Evolutionary conservation across 2,797 vertebrate genomes (phyloP).

Genomic region (Acanthis flammea): DNA sequence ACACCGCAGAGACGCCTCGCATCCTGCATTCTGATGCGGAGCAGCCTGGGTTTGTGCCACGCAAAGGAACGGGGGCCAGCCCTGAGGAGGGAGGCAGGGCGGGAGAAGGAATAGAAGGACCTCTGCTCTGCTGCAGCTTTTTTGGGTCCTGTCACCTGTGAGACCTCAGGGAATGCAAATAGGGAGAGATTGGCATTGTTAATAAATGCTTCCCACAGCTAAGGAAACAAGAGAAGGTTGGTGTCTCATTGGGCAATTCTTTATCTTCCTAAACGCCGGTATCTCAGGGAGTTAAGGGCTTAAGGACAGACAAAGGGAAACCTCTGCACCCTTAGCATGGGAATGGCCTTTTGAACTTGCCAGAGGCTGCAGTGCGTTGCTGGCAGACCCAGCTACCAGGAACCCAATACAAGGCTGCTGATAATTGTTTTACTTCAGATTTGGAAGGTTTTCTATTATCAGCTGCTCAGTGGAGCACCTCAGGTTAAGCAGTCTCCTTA

Average conservation of each 20-base stretch:
- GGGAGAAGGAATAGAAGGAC: neutral
- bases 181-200: neutral
- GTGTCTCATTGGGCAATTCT: neutral
- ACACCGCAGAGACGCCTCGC: accelerated
- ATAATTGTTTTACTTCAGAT: neutral
- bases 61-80: neutral
- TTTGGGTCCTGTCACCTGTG: neutral
- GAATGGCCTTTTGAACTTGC: neutral
- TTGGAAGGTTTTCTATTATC: neutral
- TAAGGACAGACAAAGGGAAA: neutral
- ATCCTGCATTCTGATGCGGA: neutral
- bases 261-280: neutral
- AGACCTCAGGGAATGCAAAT: neutral
- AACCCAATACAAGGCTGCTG: neutral
- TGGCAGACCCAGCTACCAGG: neutral
- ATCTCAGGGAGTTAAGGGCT: accelerated
- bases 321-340: neutral
- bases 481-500: neutral
- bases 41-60: neutral
- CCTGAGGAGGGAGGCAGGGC: accelerated
- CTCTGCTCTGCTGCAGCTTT: neutral
- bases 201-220: neutral
- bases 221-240: neutral
- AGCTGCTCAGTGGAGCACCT: neutral
- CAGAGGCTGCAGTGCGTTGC: neutral